Evolutionary conservation across 1,140 invertebrate genomes (phyloP).

Genomic region (Pemphigus obesinymphae): DNA sequence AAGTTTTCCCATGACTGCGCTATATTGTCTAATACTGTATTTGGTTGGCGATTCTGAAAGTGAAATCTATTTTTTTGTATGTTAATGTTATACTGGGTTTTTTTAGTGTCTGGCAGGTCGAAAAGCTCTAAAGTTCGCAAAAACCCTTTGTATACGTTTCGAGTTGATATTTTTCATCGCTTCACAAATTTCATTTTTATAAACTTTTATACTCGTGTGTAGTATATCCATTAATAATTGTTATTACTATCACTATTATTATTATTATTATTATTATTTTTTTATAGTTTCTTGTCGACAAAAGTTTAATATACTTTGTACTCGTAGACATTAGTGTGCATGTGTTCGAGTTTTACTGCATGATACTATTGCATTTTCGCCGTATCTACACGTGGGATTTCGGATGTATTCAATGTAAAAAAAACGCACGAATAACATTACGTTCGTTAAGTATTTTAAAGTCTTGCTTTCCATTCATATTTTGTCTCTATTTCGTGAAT

Average conservation of each 20-base stretch:
- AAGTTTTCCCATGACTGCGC: too few species aligned
- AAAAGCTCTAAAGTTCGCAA: too few species aligned
- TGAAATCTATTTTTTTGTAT: too few species aligned
- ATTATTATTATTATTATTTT: neutral
- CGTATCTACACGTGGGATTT: neutral
- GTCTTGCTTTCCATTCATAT: neutral
- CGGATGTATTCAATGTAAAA: neutral
- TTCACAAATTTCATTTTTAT: neutral
- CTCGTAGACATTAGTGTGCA: neutral
- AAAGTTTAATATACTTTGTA: conserved; percentile 7
- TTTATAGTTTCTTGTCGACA: neutral
- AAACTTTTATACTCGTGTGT: neutral
- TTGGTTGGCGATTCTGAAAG: too few species aligned
- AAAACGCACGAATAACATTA: neutral
- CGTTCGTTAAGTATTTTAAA: neutral
- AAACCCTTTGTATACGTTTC: too few species aligned
- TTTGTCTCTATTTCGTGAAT: neutral
- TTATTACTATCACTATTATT: too few species aligned
- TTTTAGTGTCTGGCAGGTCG: neutral
- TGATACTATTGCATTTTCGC: neutral
- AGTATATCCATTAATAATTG: neutral
- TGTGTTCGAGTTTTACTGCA: neutral
- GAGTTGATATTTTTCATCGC: neutral
- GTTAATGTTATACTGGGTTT: too few species aligned
- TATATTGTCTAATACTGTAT: too few species aligned